Percentiles rank a stretch among this genome's conserved stretches.
These are phyloP conservation scores for Acleris holmiana DNA, from an alignment of 2,888 invertebrate species.

Conservation along the genomic window DNA sequence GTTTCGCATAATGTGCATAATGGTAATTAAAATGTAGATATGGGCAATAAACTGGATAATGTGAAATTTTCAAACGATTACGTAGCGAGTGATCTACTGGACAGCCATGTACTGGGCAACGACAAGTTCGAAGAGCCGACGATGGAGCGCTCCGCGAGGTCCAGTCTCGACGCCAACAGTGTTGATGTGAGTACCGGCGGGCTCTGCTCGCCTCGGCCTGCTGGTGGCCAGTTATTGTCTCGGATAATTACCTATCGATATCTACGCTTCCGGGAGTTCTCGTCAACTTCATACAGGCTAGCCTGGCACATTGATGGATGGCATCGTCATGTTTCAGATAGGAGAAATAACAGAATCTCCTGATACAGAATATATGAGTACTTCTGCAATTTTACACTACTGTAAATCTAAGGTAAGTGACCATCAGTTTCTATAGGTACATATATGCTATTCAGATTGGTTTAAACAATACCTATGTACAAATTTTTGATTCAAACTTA, in stretches of 20 bases:
- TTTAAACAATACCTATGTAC: not conserved
- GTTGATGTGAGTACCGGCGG: conserved; percentile 72
- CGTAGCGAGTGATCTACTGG: conserved; percentile 80
- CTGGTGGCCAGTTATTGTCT: not conserved
- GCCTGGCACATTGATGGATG: conserved; percentile 1
- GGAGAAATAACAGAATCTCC: conserved; percentile 89
- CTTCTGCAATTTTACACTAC: conserved; percentile 91
- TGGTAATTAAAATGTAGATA: conserved; percentile 72
- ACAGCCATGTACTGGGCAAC: conserved; percentile 78
- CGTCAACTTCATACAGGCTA: not conserved
- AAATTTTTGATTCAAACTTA: no score
- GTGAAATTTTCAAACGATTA: conserved; percentile 69
- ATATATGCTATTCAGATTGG: not conserved
- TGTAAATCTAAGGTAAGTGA: conserved; percentile 89
- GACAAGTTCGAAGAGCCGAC: conserved; percentile 68
- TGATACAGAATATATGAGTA: conserved; percentile 87
- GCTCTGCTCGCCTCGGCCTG: not conserved
- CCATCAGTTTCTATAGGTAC: not conserved
- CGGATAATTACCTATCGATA: not conserved
- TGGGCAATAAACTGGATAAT: conserved; percentile 76
- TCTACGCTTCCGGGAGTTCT: not conserved
- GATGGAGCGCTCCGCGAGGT: conserved; percentile 75
- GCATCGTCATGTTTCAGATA: conserved; percentile 73
- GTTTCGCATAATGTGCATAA: conserved; percentile 64
- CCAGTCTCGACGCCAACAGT: conserved; percentile 76